Evolutionary conservation across 2,113 vertebrate genomes (phyloP).

Genomic region (Balaenoptera acutorostrata): DNA sequence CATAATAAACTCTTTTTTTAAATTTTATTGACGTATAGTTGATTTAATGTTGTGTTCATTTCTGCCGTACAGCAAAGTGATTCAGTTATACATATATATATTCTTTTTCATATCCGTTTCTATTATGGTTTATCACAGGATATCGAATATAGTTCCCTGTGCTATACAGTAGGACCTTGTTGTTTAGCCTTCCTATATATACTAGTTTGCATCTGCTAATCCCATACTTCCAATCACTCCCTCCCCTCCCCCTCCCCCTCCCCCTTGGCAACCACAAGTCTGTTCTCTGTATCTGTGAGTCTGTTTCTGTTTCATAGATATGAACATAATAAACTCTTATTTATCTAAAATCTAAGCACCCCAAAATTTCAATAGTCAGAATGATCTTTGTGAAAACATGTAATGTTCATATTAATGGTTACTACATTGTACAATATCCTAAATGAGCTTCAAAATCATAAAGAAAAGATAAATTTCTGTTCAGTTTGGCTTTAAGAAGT

Average conservation of each 20-base stretch:
- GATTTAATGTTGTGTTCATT: not conserved
- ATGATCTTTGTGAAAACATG: not conserved
- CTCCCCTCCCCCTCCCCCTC: not conserved
- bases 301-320: not conserved
- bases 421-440: not conserved
- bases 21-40: not conserved
- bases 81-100: not conserved
- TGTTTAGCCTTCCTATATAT: not conserved
- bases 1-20: not conserved
- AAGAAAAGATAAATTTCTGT: not conserved
- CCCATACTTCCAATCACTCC: not conserved
- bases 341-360: not conserved
- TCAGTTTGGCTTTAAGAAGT: not conserved
- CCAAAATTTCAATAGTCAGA: not conserved
- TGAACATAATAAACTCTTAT: not conserved
- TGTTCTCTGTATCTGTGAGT: not conserved
- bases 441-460: not conserved
- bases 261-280: not conserved
- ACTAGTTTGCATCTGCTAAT: not conserved
- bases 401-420: not conserved
- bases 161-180: not conserved
- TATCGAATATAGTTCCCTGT: not conserved
- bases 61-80: not conserved
- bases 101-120: not conserved
- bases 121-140: not conserved